Evolutionary conservation across 2,797 vertebrate genomes (phyloP).

Genomic region (Tolypeutes matacus): DNA sequence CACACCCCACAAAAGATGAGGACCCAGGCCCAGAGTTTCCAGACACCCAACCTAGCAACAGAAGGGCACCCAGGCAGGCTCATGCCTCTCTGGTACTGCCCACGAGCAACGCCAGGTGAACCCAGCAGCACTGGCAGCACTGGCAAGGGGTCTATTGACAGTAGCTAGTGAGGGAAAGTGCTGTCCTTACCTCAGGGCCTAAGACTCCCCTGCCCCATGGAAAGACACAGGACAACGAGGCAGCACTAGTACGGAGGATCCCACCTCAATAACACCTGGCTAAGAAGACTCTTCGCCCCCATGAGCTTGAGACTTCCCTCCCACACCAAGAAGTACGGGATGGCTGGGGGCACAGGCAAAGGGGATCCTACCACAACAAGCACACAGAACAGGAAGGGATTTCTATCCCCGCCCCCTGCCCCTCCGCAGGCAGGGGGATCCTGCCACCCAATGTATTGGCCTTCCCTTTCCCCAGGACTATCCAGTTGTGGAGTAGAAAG

Average conservation of each 20-base stretch:
- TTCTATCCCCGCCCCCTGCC: too few relatives aligned
- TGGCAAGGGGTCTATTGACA: not conserved
- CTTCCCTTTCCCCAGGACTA: not conserved
- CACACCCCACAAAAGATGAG: not conserved
- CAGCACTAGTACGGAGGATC: not conserved
- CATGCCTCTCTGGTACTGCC: not conserved
- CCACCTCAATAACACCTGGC: not conserved
- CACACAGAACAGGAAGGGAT: not conserved
- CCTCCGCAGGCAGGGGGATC: accelerated
- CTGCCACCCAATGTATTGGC: not conserved
- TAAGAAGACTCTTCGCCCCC: not conserved
- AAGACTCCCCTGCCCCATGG: not conserved
- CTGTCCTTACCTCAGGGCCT: not conserved
- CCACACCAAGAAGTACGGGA: not conserved
- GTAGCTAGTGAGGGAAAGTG: not conserved
- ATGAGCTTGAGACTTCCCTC: not conserved
- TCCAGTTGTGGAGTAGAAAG: not conserved
- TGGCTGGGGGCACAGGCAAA: too few relatives aligned
- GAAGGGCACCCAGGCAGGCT: not conserved
- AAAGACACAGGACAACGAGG: not conserved
- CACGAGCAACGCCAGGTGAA: not conserved
- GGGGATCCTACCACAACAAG: not conserved
- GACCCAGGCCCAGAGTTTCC: not conserved
- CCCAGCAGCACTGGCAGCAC: accelerated
- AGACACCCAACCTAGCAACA: not conserved